Evolutionary conservation across 2,797 vertebrate genomes (phyloP), one percentile per base, ranked within the genome.

Genomic region (Crenuchus spilurus): DNA sequence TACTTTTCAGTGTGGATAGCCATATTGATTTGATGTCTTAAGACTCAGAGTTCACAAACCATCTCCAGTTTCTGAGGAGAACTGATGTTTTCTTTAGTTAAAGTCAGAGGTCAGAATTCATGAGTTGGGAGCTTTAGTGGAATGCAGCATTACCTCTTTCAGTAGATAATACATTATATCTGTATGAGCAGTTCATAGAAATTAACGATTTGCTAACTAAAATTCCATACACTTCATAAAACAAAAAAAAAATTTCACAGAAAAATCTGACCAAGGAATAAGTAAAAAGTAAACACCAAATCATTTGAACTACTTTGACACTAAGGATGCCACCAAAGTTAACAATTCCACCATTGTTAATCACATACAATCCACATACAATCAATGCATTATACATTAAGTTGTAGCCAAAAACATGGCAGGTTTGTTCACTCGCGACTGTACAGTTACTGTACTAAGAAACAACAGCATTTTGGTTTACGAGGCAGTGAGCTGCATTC

Each of bases 401-500:
- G 16, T 65, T 33, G 8, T 31, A 46, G 35, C 5, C 2, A 6
- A 30, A 20, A 3, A 4, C 14, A 58, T 6, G 30, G 22, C 68
- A 51, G 1, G 8, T 42, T 42, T 6, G 13, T 28, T 16, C 39
- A 37, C 22, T 30, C 26, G 22, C 13, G 46, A 69, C 22, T 62
- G 31, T 48, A 54, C 54, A 67, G 37, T 42, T 57, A 69, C 55
- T 73, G 39, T 58, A 70, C 48, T 69, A 52, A 57, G 48, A 10
- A 54, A 68, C 57, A 57, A 78, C 63, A 70, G 75, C 58, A 68
- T 68, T 67, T 77, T 58, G 63, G 57, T 72, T 72, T 39, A 78
- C 22, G 30, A 75, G 79, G 75, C 75, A 75, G 67, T 75, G 79
- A 72, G 33, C 64, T 72, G 67, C 68, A 28, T 49, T 42, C 49